These are phyloP conservation scores for Excalfactoria chinensis DNA, from an alignment of 2,113 vertebrate species.

Conservation along the genomic window DNA sequence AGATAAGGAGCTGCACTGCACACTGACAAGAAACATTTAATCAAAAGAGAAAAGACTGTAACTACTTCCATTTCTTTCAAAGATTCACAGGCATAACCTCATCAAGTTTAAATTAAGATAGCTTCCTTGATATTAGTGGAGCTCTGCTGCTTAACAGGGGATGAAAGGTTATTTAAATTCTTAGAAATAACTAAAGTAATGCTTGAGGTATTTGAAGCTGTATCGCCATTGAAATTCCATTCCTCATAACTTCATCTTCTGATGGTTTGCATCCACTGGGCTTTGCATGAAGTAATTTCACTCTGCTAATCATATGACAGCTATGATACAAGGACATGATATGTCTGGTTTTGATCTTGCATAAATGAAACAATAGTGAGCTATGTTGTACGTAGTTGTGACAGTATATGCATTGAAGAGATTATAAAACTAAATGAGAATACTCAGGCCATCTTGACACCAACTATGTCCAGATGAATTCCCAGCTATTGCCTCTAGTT, in stretches of 20 bases:
- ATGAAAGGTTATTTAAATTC: background rate
- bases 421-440: background rate
- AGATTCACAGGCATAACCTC: background rate
- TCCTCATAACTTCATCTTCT: background rate
- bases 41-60: background rate
- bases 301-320: background rate
- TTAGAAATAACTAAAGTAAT: conserved; percentile 4
- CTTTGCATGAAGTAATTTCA: background rate
- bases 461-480: background rate
- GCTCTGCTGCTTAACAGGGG: background rate
- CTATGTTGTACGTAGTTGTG: background rate
- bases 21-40: background rate
- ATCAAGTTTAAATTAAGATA: background rate
- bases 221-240: background rate
- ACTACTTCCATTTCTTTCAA: background rate
- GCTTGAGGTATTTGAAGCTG: background rate
- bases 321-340: background rate
- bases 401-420: background rate
- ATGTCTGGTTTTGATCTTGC: background rate
- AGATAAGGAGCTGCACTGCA: background rate
- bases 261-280: background rate
- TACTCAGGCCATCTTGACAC: background rate
- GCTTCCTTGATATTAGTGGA: background rate
- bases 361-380: background rate
- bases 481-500: too few species aligned